Base-by-base conservation (phyloP, 2,888 invertebrate species). In the Melipona bicolor region DNA sequence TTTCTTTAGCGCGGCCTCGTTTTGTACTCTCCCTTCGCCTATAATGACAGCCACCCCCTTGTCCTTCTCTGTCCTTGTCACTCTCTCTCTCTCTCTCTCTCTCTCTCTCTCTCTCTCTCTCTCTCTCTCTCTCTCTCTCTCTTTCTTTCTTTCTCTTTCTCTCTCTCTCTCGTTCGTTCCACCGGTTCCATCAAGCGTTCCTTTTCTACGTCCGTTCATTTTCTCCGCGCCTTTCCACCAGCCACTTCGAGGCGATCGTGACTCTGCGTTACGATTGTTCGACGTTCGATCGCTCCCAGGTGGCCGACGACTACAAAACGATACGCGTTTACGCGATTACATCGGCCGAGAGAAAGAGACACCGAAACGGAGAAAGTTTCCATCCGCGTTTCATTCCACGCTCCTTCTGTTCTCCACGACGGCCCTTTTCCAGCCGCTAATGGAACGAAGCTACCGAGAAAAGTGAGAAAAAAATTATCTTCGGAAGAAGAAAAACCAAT, bases 251-350 rank as follows among this genome's bases (percentile, higher is more conserved):
- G 82, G 85, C 89, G 86, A 90, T 90, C 89, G 88, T 90, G 89
- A 90, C 89, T 90, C 76, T 86, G 93, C 93, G 91, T 88, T 92
- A 91, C 88, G 89, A 93, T 93, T 93, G 93, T 93, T 92, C 91
- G 84, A 86, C 83, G 87, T 90, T 90, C 91, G 92, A 92, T 92
- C 90, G 90, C 91, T 91, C 90, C 93, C 93, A 93, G 93, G 93
- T 93, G 92, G 92, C 88, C 92, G 90, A 79, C 89, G 88, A 81
- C 88, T 82, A 84, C 84, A 76, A 85, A 87, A 85, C 90, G 88
- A 90, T 91, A 88, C 90, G 89, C 85, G 89, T 81, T 81, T 87
- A 89, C 87, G 80, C 86, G 86, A 86, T 79, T 83, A 83, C 87
- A 83, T 87, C 82, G 71, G 70, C 69, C 74, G 73, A 71, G 50